phyloP scores from a whole-genome alignment of 2,113 vertebrate genomes.

The Athene noctua region DNA sequence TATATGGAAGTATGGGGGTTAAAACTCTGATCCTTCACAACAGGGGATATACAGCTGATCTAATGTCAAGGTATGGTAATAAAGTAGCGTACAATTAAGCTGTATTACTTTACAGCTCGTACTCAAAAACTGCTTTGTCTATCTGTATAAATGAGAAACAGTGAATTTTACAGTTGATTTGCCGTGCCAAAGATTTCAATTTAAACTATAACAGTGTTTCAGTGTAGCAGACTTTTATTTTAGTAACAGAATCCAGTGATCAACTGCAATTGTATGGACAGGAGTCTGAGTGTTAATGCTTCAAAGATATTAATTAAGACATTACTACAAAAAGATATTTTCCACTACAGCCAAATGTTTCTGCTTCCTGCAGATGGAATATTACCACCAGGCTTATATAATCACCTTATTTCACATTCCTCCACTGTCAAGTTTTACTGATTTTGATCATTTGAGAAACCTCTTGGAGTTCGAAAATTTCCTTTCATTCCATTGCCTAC shows the following conservation, averaged over 20 bases:
- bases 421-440: neutral
- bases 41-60: neutral
- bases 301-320: neutral
- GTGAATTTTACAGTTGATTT: neutral
- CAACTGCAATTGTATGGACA: neutral
- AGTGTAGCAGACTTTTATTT: neutral
- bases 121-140: neutral
- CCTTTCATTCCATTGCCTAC: neutral
- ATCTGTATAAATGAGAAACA: neutral
- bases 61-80: neutral
- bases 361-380: neutral
- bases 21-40: neutral
- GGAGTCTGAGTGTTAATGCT: neutral
- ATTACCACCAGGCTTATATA: neutral
- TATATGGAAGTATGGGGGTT: neutral
- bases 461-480: neutral
- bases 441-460: neutral
- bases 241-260: slow-evolving; percentile 12
- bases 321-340: neutral
- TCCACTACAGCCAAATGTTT: neutral
- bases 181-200: neutral
- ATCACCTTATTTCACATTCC: neutral
- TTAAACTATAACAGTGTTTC: neutral
- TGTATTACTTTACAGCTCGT: neutral
- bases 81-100: neutral